A percentile compares a stretch with the other conserved stretches of the same genome.
phyloP scores from a whole-genome alignment of 2,888 invertebrate genomes.

The Argyresthia goedartella region DNA sequence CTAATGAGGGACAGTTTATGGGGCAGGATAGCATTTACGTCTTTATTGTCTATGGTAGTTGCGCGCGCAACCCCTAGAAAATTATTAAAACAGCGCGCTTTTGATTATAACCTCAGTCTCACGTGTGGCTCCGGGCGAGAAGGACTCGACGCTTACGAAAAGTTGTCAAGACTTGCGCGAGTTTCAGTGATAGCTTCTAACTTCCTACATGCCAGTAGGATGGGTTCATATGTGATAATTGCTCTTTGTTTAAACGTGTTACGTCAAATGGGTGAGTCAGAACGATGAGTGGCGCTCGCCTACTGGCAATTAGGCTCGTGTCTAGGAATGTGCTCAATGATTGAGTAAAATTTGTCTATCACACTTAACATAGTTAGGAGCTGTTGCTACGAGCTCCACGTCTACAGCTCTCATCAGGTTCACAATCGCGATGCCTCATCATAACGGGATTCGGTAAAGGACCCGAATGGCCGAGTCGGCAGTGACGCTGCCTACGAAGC shows the following conservation, averaged over 20 bases:
- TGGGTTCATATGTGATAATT: conserved; percentile 45
- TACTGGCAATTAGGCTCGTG: conserved; percentile 40
- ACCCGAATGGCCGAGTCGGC: too few relatives aligned
- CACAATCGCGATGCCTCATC: too few relatives aligned
- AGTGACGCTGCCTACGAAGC: too few relatives aligned
- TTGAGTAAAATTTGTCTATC: conserved; percentile 21
- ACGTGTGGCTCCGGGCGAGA: conserved; percentile 23
- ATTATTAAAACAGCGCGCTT: conserved; percentile 50
- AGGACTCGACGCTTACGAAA: conserved; percentile 12
- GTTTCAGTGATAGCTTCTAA: not conserved
- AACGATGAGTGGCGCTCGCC: not conserved
- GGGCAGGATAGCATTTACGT: conserved; percentile 52
- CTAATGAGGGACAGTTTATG: conserved; percentile 64
- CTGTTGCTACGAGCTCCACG: too few relatives aligned
- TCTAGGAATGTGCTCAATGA: conserved; percentile 46
- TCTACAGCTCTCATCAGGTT: too few relatives aligned
- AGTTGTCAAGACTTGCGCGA: not conserved
- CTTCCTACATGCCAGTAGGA: not conserved
- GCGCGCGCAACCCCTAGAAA: conserved; percentile 57
- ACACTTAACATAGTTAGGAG: too few relatives aligned
- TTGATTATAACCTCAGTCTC: conserved; percentile 33
- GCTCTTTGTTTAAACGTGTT: conserved; percentile 22
- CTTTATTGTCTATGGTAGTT: conserved; percentile 40
- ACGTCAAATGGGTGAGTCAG: conserved; percentile 28
- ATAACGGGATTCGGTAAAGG: too few relatives aligned